phyloP scores from a whole-genome alignment of 2,888 invertebrate species.

The Celastrina argiolus region DNA sequence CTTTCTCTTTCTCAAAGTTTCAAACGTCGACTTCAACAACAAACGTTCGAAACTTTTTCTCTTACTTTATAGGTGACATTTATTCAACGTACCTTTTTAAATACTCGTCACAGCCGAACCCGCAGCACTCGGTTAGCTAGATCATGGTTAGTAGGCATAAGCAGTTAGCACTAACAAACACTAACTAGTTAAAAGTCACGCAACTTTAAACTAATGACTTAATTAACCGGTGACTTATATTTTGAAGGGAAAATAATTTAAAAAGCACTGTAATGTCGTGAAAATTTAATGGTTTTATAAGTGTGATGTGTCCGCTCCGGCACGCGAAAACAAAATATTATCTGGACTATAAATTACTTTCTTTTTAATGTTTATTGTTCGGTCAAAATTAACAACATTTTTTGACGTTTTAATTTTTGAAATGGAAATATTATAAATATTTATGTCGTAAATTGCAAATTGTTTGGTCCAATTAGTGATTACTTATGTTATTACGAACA shows the following conservation, averaged over 20 bases:
- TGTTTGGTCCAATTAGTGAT: background rate
- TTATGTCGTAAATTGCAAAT: background rate
- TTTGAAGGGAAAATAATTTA: background rate
- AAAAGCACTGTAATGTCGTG: constrained; percentile 3
- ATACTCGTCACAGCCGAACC: background rate
- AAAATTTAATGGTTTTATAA: background rate
- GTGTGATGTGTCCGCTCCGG: background rate
- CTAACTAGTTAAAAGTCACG: background rate
- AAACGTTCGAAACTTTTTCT: too few species aligned
- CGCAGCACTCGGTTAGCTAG: background rate
- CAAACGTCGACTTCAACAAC: too few species aligned
- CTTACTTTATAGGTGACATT: too few species aligned
- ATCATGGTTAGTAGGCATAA: background rate
- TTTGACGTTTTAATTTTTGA: background rate
- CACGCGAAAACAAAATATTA: background rate
- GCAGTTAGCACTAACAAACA: background rate
- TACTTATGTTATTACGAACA: too few species aligned
- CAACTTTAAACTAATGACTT: constrained; percentile 5
- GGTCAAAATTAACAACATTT: background rate
- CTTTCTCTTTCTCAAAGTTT: too few species aligned
- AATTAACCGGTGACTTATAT: background rate
- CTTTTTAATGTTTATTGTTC: background rate
- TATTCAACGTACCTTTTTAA: too few species aligned
- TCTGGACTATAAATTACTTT: background rate
- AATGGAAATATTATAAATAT: background rate